Evolutionary conservation across 2,113 vertebrate species (phyloP), one percentile per base, ranked within the genome.

Genomic region (Microcebus tavaratra): DNA sequence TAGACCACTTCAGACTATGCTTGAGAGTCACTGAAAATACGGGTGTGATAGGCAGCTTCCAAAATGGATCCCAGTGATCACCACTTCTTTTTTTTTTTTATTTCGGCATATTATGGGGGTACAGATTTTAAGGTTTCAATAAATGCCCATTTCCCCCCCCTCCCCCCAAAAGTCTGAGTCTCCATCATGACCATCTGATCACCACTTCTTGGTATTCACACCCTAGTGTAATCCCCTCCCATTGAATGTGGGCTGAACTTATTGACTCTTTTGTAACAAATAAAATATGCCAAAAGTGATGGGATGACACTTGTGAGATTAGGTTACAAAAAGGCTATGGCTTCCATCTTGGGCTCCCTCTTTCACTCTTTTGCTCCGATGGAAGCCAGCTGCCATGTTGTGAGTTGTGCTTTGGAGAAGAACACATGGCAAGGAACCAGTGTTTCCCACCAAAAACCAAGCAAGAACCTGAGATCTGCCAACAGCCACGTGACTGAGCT

Each of bases 321-420:
- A 90, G n/a, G 18, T 83, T 83, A 86, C 48, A 92, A 23, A 95
- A 93, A 94, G 23, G 59, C 55, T 25, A 8, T 42, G 73, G n/a
- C 55, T 88, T 96, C 25, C 23, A 61, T 42, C 15, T 88, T n/a
- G 17, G 34, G 39, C 17, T 78, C n/a, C 55, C 48, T 78, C 39
- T 31, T 96, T 67, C 21, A 42, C 12, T 55, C 13, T 67, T 84
- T 76, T 81, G 50, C 57, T 53, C 34, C 34, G 53, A 53, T 36
- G 9, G 31, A 96, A 82, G 31, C 11, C 61, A 93, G n/a, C 25
- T 61, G 48, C 29, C n/a, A 45, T 17, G 6, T 27, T 85, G 18
- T 81, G 42, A 91, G 39, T n/a, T 79, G 39, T 20, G 4, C 48
- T 73, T 18, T 82, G 50, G 45, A 55, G 45, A 70, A 36, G 6